Evolutionary conservation across 2,113 vertebrate species (phyloP).

Genomic region (Dicentrarchus labrax): DNA sequence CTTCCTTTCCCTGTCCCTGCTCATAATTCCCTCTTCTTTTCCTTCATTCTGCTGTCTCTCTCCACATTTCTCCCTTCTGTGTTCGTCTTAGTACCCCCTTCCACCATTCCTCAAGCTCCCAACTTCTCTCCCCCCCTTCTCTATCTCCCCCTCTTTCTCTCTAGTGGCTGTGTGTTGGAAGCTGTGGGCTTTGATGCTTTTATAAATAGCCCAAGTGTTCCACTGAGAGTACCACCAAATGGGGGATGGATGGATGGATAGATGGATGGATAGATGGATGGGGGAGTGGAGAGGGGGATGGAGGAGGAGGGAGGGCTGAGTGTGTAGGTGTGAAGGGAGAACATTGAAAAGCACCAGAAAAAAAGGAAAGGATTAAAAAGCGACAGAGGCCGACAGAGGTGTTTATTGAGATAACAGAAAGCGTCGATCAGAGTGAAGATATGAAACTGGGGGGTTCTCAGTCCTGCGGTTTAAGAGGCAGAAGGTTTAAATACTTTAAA

Average conservation of each 20-base stretch:
- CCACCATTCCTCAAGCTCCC: slow-evolving; percentile 15
- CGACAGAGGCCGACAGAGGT: slow-evolving; percentile 32
- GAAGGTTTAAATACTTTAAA: neutral
- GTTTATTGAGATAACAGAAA: slow-evolving; percentile 21
- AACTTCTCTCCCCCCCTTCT: slow-evolving; percentile 4
- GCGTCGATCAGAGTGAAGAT: slow-evolving; percentile 15
- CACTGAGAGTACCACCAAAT: slow-evolving; percentile 72
- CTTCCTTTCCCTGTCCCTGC: neutral
- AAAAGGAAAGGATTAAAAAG: slow-evolving; percentile 55
- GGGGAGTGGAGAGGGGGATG: slow-evolving; percentile 27
- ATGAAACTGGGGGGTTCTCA: neutral
- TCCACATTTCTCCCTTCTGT: neutral
- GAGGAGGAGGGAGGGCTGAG: slow-evolving; percentile 35
- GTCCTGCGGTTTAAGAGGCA: neutral
- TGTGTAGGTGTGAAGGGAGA: slow-evolving; percentile 68
- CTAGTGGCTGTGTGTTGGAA: slow-evolving; percentile 66
- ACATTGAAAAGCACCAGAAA: slow-evolving; percentile 45
- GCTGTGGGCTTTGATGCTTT: slow-evolving; percentile 80
- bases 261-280: slow-evolving; percentile 25
- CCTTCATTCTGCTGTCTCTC: neutral
- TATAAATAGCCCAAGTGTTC: slow-evolving; percentile 81
- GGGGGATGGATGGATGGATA: slow-evolving; percentile 35
- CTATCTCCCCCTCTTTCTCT: slow-evolving; percentile 42
- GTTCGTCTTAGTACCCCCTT: slow-evolving; percentile 1
- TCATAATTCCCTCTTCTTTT: neutral